Conservation (phyloP, 2,888 invertebrate species). For the Chrysolina haemoptera region DNA sequence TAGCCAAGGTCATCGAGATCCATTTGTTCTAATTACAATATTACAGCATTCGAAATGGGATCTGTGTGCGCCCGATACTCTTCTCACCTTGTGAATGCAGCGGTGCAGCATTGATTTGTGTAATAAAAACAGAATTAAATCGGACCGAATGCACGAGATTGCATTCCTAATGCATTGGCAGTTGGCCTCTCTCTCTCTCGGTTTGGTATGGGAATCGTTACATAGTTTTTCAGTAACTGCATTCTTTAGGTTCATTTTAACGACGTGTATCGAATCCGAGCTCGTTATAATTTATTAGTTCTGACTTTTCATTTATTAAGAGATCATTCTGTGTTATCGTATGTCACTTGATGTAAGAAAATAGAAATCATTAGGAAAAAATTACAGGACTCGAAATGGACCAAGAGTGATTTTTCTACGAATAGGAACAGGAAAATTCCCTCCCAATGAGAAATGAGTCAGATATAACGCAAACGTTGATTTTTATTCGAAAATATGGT, state of each 20-base stretch:
- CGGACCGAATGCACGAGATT: background rate
- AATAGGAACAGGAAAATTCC: too few species aligned
- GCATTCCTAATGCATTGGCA: background rate
- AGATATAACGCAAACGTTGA: too few species aligned
- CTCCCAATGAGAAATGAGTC: too few species aligned
- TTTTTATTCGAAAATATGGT: too few species aligned
- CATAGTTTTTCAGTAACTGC: background rate
- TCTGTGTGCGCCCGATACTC: slow-evolving; percentile 7
- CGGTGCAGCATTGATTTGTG: slow-evolving; percentile 7
- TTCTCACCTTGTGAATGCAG: slow-evolving; percentile 5
- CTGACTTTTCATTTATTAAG: background rate
- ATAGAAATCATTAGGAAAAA: too few species aligned
- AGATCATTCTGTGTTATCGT: background rate
- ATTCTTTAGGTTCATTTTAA: background rate
- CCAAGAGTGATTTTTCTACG: too few species aligned
- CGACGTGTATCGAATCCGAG: background rate
- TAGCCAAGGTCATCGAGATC: slow-evolving; percentile 29
- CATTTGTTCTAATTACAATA: slow-evolving; percentile 21
- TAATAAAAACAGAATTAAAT: slow-evolving; percentile 1
- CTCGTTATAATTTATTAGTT: background rate
- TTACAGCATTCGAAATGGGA: slow-evolving; percentile 20
- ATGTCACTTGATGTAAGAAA: too few species aligned
- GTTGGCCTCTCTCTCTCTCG: background rate
- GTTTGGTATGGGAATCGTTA: background rate
- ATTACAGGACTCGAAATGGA: too few species aligned